Evolutionary conservation across 2,113 vertebrate species (phyloP).

Genomic region (Heptranchias perlo): DNA sequence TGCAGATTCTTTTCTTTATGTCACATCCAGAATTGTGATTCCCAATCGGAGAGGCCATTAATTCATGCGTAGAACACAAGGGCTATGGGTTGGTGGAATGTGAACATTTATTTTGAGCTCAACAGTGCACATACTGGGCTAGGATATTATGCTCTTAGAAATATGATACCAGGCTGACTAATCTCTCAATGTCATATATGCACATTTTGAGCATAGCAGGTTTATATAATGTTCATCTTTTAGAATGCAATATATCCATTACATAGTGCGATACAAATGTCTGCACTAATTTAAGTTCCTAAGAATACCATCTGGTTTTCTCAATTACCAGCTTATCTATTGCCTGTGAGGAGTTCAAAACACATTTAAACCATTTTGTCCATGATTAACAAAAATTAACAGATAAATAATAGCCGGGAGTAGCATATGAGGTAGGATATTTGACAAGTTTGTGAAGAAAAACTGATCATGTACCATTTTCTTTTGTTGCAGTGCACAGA

Average conservation of each 20-base stretch:
- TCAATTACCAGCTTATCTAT: not conserved
- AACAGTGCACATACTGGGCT: not conserved
- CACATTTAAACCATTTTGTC: not conserved
- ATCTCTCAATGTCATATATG: not conserved
- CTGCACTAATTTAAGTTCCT: not conserved
- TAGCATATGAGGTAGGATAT: not conserved
- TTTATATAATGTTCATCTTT: not conserved
- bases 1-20: not conserved
- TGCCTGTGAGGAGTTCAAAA: not conserved
- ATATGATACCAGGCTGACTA: not conserved
- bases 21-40: conserved; percentile 2
- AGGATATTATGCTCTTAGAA: not conserved
- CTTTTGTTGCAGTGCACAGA: not conserved
- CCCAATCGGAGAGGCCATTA: not conserved
- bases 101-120: conserved; percentile 8
- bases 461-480: not conserved
- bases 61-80: not conserved
- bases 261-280: not conserved
- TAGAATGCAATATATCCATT: not conserved
- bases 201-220: not conserved
- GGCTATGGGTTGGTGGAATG: not conserved
- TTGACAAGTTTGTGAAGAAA: not conserved
- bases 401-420: not conserved
- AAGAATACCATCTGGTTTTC: conserved; percentile 2
- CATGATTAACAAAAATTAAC: not conserved